phyloP scores from a whole-genome alignment of 2,797 vertebrate species.

The Malurus leucopterus region DNA sequence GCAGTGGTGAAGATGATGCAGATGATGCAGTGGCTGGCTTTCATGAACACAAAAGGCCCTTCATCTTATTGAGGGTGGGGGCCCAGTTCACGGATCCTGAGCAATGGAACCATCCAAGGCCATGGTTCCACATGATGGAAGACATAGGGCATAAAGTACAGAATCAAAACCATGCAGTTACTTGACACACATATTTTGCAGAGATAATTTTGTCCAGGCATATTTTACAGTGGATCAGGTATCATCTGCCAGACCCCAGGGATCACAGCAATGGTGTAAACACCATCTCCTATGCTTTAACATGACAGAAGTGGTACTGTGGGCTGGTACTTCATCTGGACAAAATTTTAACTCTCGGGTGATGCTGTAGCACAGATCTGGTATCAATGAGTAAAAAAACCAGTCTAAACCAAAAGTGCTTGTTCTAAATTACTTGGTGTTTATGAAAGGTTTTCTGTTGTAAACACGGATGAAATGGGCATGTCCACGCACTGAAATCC shows the following conservation, averaged over 20 bases:
- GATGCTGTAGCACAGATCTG: background rate
- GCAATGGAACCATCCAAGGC: background rate
- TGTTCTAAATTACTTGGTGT: background rate
- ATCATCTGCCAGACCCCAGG: background rate
- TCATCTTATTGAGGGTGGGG: background rate
- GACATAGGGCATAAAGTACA: background rate
- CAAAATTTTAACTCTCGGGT: background rate
- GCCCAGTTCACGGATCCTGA: background rate
- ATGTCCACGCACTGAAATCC: background rate
- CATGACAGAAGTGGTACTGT: background rate
- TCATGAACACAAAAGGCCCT: background rate
- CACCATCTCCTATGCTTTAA: background rate
- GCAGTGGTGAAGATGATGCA: background rate
- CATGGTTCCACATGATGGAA: background rate
- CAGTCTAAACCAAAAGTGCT: background rate
- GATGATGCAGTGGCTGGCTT: background rate
- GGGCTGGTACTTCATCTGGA: background rate
- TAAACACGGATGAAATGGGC: background rate
- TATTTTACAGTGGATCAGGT: background rate
- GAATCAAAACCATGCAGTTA: background rate
- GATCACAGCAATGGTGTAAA: background rate
- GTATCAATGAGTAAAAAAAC: background rate
- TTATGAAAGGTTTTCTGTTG: background rate
- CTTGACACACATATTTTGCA: background rate
- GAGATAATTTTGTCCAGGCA: background rate